A percentile compares a stretch with the other conserved stretches of the same genome.
Evolutionary conservation across 2,797 vertebrate genomes (phyloP).

Genomic region (Hydrolagus colliei): DNA sequence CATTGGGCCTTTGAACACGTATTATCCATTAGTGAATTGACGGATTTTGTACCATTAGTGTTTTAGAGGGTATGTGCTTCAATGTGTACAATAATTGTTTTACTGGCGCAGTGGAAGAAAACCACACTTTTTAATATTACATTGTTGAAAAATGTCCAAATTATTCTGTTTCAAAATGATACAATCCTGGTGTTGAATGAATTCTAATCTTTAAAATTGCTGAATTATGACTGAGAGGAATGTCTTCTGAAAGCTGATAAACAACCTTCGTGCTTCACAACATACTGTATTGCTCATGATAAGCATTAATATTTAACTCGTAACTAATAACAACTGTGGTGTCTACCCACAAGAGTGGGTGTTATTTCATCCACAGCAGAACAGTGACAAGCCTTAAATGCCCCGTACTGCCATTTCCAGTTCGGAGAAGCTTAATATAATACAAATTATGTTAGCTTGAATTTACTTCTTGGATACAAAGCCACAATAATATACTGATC

Average conservation of each 20-base stretch:
- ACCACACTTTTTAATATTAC: background rate
- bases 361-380: background rate
- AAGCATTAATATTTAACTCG: background rate
- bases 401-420: background rate
- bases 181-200: background rate
- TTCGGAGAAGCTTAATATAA: too few relatives aligned
- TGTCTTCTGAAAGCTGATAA: background rate
- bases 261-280: too few relatives aligned
- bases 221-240: conserved; percentile 3
- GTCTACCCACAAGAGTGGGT: background rate
- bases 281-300: background rate
- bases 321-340: background rate
- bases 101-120: background rate
- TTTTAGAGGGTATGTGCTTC: background rate
- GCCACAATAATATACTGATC: background rate
- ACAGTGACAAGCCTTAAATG: background rate
- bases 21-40: conserved; percentile 1
- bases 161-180: background rate
- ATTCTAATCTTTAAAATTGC: background rate
- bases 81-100: background rate
- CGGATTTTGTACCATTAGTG: background rate
- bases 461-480: background rate
- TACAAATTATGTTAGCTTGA: background rate
- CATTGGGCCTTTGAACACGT: background rate
- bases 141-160: background rate